Evolutionary conservation across 2,113 vertebrate species (phyloP).

Genomic region (Edolisoma coerulescens): DNA sequence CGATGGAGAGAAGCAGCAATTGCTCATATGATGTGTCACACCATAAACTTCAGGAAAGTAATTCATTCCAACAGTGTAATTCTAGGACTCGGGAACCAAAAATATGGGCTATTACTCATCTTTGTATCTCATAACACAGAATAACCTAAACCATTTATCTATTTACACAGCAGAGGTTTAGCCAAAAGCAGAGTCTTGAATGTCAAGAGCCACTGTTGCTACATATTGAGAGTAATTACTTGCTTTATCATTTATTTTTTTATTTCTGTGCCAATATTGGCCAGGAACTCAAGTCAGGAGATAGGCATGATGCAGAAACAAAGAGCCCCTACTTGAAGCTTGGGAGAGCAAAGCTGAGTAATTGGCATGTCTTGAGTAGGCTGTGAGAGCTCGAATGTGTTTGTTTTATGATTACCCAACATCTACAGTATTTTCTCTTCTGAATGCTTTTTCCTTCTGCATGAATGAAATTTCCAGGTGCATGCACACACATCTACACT

Average conservation of each 20-base stretch:
- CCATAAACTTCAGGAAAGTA: constrained; percentile 19
- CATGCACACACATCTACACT: background rate
- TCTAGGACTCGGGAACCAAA: constrained; percentile 9
- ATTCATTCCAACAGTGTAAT: constrained; percentile 10
- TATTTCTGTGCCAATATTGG: background rate
- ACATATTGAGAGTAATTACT: background rate
- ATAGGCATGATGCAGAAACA: background rate
- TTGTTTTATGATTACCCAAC: constrained; percentile 15
- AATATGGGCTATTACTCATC: constrained; percentile 51
- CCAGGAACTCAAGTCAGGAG: background rate
- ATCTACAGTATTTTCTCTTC: background rate
- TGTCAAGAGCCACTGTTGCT: constrained; percentile 6
- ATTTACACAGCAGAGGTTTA: constrained; percentile 17
- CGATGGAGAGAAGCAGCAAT: background rate
- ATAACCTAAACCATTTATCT: constrained; percentile 4
- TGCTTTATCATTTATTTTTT: background rate
- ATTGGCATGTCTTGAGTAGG: background rate
- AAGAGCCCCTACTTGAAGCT: background rate
- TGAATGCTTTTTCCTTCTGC: background rate
- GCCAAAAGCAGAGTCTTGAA: background rate
- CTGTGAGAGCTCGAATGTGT: background rate
- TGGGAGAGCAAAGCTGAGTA: background rate
- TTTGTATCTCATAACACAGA: background rate
- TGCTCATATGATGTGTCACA: constrained; percentile 50
- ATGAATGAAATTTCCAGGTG: constrained; percentile 11